Base-by-base conservation (phyloP, 1,140 invertebrate genomes). In the Aphelenchoides besseyi region DNA sequence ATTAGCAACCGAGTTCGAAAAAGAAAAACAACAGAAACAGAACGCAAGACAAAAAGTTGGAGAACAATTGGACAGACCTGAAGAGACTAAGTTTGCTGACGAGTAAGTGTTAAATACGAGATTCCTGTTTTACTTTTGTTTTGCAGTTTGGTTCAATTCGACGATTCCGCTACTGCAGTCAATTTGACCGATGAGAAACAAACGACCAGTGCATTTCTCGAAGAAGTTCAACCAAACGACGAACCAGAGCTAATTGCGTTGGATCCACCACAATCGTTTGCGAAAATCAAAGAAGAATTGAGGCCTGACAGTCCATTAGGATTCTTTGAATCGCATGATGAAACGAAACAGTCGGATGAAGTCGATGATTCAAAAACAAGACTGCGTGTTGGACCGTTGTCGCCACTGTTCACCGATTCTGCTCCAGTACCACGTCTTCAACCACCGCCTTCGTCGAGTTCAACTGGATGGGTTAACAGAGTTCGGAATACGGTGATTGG, bases 101-200 rank as follows among this genome's bases (percentile, higher is more conserved):
- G 55, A 59, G 55, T 59, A 23, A 59, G 55, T 59, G 5, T 28
- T 18, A 72, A 70, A 12, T 3, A 72, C 12, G 26, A 69, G 18
- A 68, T 69, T 16, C 5, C 29, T 5, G n/a, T 70, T 30, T 69
- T 16, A 68, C 71, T 71, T 70, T 32, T 72, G 3, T 29, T 29
- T 72, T 55, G 26, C 29, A 73, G 70, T 29, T n/a, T 71, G 37
- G n/a, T 71, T 29, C 26, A 71, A n/a, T 55, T 71, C 12, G 70
- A 72, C 37, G 36, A 71, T 3, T n/a, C 32, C 5, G 8, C 5
- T n/a, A 52, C 5, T 5, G 23, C 3, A 33, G 62, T n/a, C 5
- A 8, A 64, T 8, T 5, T 9, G 62, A 28, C 32, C 8, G 23
- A 64, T 28, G 5, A 23, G 52, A 2, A n/a, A 23, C 30, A 35